Base-by-base conservation (phyloP, 1,140 invertebrate genomes). In the Scaptomyza graminum region DNA sequence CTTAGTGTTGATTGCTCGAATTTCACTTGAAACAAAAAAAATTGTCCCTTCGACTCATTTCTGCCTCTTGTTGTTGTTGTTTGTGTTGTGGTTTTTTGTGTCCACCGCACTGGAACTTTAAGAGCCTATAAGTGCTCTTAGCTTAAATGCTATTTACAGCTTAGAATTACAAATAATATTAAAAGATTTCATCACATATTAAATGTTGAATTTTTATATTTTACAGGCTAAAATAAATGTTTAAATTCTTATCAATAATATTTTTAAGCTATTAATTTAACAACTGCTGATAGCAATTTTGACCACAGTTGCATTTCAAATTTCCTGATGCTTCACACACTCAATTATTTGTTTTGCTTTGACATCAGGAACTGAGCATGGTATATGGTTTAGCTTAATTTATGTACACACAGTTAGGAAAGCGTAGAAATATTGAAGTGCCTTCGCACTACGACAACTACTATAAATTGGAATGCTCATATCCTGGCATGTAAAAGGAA, bases 381-480 rank as follows among this genome's bases (percentile, higher is more conserved):
- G 4, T 22, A 37, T 37, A 16, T 11, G 11, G 13, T 16, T 15
- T 9, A 74, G 50, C 59, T 71, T 85, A 82, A 85, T 85, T 87
- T 85, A 85, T 87, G 82, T 81, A 78, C 74, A 81, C 80, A 84
- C 1, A 31, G 18, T 4, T 13, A 75, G 28, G 28, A 31, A 31
- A 28, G 50, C 15, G 28, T 1, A 51, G 60, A 66, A 66, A 57
- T 62, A 67, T 71, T 61, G 76, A 76, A 81, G 37, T 54, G 65
- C 64, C 31, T 59, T 25, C 55, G 47, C 25, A 22, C 73, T 25
- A 31, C 73, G 63, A 61, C 77, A 71, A 64, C 55, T 74, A 44
- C 81, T 60, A 88, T 88, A 88, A 87, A 87, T 87, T 87, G 78
- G 75, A 85, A 84, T 85, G 71, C 80, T 84, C 80, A 84, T 84